Conservation (phyloP, 2,888 invertebrate species). For the Unio pictorum region DNA sequence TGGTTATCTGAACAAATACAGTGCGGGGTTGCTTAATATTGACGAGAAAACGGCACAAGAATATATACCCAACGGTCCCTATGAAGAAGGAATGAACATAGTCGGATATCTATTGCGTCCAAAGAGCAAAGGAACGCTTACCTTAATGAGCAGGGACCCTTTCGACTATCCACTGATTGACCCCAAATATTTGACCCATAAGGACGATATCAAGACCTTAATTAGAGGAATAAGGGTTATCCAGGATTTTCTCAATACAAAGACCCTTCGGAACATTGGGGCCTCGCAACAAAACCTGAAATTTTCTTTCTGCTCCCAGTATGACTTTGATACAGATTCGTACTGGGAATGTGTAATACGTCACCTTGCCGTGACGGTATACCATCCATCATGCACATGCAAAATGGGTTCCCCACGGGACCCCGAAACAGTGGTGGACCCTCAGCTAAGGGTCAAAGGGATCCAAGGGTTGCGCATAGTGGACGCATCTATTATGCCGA, state of each 20-base stretch:
- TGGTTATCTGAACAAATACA: neutral
- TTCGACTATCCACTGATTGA: conserved; percentile 86
- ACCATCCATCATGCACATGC: conserved; percentile 83
- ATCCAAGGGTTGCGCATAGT: conserved; percentile 18
- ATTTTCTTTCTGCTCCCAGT: conserved; percentile 16
- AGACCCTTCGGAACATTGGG: conserved; percentile 26
- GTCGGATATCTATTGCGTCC: conserved; percentile 68
- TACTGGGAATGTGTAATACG: conserved; percentile 34
- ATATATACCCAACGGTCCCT: conserved; percentile 4
- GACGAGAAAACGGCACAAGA: neutral
- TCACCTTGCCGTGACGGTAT: conserved; percentile 17
- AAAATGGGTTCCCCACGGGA: conserved; percentile 76
- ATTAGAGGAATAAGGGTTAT: conserved; percentile 17
- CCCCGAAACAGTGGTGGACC: conserved; percentile 78
- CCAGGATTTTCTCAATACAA: conserved; percentile 20
- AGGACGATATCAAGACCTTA: conserved; percentile 75
- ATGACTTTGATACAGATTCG: conserved; percentile 21
- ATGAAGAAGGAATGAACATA: conserved; percentile 56
- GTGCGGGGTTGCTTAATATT: neutral
- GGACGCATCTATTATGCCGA: conserved; percentile 18
- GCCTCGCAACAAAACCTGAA: conserved; percentile 10
- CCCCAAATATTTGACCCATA: conserved; percentile 86
- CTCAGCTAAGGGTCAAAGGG: conserved; percentile 63
- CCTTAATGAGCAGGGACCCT: conserved; percentile 83
- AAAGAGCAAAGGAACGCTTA: conserved; percentile 85